Conservation (phyloP, 2,888 invertebrate genomes). For the Eupsilia transversa region DNA sequence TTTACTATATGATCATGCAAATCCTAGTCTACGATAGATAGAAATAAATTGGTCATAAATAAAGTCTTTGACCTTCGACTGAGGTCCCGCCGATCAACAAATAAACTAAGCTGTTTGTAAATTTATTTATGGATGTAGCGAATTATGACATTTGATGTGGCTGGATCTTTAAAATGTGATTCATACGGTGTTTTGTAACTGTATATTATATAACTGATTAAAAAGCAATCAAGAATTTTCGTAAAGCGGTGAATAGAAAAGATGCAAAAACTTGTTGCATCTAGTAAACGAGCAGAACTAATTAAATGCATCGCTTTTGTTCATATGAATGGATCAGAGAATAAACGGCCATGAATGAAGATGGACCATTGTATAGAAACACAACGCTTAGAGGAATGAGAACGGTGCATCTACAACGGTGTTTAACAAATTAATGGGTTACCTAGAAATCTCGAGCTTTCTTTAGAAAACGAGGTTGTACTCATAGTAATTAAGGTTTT, state of each 20-base stretch:
- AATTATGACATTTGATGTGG: slow-evolving; percentile 20
- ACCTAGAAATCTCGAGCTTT: slow-evolving; percentile 31
- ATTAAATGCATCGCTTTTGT: slow-evolving; percentile 8
- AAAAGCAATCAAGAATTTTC: background rate
- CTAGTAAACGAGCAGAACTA: background rate
- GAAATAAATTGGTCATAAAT: slow-evolving; percentile 78
- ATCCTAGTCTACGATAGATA: slow-evolving; percentile 80
- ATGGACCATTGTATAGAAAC: background rate
- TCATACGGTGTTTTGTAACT: background rate
- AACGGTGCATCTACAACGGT: slow-evolving; percentile 13
- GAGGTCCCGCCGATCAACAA: slow-evolving; percentile 64
- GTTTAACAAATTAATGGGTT: slow-evolving; percentile 52
- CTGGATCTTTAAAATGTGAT: slow-evolving; percentile 6
- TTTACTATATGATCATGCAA: slow-evolving; percentile 79
- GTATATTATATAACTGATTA: background rate
- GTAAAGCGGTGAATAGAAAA: background rate
- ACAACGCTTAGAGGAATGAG: slow-evolving; percentile 21
- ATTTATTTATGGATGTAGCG: slow-evolving; percentile 35
- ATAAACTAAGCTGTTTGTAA: slow-evolving; percentile 65
- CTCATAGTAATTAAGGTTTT: slow-evolving; percentile 46
- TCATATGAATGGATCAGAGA: background rate
- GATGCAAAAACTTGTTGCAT: background rate
- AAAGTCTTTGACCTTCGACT: slow-evolving; percentile 73
- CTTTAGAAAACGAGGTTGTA: slow-evolving; percentile 32
- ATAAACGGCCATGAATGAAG: slow-evolving; percentile 11